phyloP scores from a whole-genome alignment of 1,140 invertebrate genomes.

The Bombus pascuorum region DNA sequence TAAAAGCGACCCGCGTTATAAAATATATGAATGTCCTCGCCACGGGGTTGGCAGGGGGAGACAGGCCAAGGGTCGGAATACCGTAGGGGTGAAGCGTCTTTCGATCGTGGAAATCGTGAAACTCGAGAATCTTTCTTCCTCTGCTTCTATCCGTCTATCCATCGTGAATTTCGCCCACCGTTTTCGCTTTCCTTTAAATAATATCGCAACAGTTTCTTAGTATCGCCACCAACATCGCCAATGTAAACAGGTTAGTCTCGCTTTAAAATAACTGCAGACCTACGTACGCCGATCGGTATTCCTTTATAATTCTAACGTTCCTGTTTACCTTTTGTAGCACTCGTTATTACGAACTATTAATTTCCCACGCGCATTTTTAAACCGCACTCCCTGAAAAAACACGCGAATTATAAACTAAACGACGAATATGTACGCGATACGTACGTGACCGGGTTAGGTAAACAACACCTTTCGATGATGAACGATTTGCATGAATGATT shows the following conservation, averaged over 20 bases:
- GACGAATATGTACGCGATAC: background rate
- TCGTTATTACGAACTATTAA: background rate
- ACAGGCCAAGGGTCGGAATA: no score
- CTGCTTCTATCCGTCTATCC: background rate
- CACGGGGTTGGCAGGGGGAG: background rate
- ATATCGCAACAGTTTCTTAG: background rate
- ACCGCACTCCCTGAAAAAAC: background rate
- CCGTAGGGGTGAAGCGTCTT: background rate
- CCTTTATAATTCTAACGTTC: background rate
- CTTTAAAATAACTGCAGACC: background rate
- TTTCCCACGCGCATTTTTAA: background rate
- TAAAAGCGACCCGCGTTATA: slow-evolving; percentile 62
- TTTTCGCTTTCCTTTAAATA: background rate
- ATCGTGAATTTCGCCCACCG: background rate
- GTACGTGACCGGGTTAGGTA: no score
- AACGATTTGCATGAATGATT: background rate
- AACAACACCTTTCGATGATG: background rate
- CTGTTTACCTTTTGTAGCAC: background rate
- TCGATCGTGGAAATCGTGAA: background rate
- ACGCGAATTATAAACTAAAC: background rate
- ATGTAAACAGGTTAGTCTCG: no score
- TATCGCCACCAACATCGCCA: no score
- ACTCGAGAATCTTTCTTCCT: background rate
- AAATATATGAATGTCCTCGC: slow-evolving; percentile 54
- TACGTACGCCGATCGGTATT: no score